A percentile compares a stretch with the other conserved stretches of the same genome.
Conservation (phyloP, 2,113 vertebrate species). For the Camelus dromedarius region DNA sequence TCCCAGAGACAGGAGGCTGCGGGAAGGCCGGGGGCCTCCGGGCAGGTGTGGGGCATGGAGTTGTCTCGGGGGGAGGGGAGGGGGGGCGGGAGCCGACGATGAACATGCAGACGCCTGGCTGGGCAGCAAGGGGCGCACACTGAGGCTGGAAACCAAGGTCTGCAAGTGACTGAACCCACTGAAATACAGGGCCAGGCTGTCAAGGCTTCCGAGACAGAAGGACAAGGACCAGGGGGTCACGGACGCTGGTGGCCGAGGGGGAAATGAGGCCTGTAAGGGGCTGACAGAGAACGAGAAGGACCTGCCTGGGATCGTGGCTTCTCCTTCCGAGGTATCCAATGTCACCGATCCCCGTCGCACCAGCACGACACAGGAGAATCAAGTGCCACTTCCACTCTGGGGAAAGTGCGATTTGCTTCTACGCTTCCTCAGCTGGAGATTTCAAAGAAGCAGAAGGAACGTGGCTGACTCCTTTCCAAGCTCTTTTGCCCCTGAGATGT, state of each 20-base stretch:
- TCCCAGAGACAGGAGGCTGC: not conserved
- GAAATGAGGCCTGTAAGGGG: rapidly evolving
- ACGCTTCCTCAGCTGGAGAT: not conserved
- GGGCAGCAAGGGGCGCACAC: rapidly evolving
- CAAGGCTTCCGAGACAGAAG: rapidly evolving
- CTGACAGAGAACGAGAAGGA: rapidly evolving
- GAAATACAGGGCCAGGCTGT: not conserved
- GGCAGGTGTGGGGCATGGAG: rapidly evolving
- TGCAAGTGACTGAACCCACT: rapidly evolving
- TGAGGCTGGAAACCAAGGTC: rapidly evolving
- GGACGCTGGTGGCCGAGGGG: rapidly evolving
- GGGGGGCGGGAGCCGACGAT: rapidly evolving
- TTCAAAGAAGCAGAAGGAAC: not conserved
- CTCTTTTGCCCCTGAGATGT: not conserved
- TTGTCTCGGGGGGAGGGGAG: not conserved
- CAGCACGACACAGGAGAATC: not conserved
- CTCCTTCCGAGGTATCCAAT: rapidly evolving
- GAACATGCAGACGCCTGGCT: rapidly evolving
- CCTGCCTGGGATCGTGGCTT: rapidly evolving
- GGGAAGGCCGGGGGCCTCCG: rapidly evolving
- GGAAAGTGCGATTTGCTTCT: not conserved
- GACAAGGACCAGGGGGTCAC: not conserved
- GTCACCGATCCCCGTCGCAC: rapidly evolving
- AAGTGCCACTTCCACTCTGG: rapidly evolving
- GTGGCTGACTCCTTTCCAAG: rapidly evolving